phyloP scores from a whole-genome alignment of 1,140 invertebrate species.

The Cryptotermes secundus region DNA sequence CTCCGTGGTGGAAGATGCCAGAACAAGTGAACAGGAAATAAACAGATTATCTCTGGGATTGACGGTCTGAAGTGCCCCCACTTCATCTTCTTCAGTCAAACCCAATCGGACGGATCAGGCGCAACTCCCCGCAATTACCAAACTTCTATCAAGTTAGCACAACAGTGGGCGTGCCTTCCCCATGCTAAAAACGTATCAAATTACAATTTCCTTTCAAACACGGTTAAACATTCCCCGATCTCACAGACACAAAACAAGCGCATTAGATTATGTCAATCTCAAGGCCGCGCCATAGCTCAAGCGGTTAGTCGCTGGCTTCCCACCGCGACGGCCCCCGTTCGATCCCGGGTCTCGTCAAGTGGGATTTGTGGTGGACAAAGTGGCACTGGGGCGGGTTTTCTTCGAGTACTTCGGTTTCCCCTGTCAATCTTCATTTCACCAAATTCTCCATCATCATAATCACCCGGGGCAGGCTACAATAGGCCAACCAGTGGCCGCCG shows the following conservation, averaged over 20 bases:
- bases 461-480: too few species aligned
- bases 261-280: too few species aligned
- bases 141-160: slow-evolving; percentile 11
- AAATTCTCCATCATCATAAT: too few species aligned
- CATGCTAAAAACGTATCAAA: background rate
- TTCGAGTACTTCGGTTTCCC: too few species aligned
- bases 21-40: background rate
- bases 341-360: too few species aligned
- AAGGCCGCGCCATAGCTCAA: too few species aligned
- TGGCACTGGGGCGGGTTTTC: too few species aligned
- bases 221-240: background rate
- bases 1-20: background rate
- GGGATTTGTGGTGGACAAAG: too few species aligned
- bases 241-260: background rate
- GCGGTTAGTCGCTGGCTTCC: too few species aligned
- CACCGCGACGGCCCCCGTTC: too few species aligned
- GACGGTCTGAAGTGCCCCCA: background rate
- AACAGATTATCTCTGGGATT: background rate
- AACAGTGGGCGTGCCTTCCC: background rate
- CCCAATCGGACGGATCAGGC: slow-evolving; percentile 16
- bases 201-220: background rate
- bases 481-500: too few species aligned
- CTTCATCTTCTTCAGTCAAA: background rate
- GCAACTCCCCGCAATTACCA: slow-evolving; percentile 1
- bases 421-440: too few species aligned